phyloP scores from a whole-genome alignment of 2,797 vertebrate species.

The Sarcophilus harrisii region DNA sequence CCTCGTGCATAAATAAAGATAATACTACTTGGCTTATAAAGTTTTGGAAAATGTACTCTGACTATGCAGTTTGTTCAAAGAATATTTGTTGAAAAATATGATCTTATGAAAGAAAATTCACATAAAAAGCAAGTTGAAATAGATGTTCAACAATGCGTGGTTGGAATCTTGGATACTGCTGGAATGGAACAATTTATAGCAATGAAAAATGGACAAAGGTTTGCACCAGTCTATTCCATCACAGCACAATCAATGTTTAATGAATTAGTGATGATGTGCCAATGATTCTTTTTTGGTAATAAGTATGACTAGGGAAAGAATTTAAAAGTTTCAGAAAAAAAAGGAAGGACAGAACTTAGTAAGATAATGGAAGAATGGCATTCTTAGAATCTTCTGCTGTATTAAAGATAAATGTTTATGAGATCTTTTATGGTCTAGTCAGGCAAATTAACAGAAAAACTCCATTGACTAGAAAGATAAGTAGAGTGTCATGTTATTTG shows the following conservation, averaged over 20 bases:
- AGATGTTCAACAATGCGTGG: not conserved
- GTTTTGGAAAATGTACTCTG: not conserved
- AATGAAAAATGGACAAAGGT: not conserved
- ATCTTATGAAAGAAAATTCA: not conserved
- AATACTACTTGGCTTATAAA: not conserved
- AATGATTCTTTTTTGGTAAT: slow-evolving; percentile 91
- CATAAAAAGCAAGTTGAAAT: not conserved
- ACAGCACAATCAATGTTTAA: not conserved
- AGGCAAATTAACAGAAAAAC: slow-evolving; percentile 93
- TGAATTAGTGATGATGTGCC: slow-evolving; percentile 78
- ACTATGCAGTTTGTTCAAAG: not conserved
- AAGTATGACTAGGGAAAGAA: slow-evolving; percentile 88
- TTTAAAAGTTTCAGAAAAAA: slow-evolving; percentile 88
- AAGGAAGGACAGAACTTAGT: slow-evolving; percentile 88
- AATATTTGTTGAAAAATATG: not conserved
- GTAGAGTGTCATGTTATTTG: slow-evolving; percentile 90
- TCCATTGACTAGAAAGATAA: slow-evolving; percentile 88
- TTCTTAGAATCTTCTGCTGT: slow-evolving; percentile 91
- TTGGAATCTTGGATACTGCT: not conserved
- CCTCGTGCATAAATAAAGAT: not conserved
- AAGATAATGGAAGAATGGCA: slow-evolving; percentile 89
- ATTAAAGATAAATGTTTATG: slow-evolving; percentile 90
- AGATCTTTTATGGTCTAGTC: slow-evolving; percentile 92
- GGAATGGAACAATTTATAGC: not conserved
- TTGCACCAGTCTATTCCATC: not conserved